Evolutionary conservation across 2,888 invertebrate species (phyloP), one percentile per base, ranked within the genome.

Genomic region (Leptopilina drosophilae): DNA sequence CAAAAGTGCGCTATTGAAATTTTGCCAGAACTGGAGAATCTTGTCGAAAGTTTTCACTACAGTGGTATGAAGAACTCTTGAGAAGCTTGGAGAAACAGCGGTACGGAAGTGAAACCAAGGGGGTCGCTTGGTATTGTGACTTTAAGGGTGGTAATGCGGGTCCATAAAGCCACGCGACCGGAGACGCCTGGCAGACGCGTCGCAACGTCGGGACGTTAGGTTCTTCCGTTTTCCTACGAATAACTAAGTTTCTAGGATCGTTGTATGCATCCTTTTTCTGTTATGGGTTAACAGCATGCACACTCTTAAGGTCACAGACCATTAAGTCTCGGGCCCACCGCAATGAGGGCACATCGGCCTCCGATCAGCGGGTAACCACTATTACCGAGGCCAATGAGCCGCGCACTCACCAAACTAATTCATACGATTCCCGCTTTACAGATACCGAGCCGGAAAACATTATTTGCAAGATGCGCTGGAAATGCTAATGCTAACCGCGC

Each of bases 351-450:
- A 86, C 85, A 85, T 81, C 87, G 83, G 84, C 86, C 83, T 81
- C 85, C 87, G 89, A 87, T 88, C 89, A 87, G 89, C 87, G 91
- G 90, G 88, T 89, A 89, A 91, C 91, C 91, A 89, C 91, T 90
- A 90, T 91, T 91, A 91, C 88, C 84, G 84, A 87, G 84, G 87
- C 90, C 90, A 91, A 91, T 91, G 91, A 91, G 88, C 90, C 90
- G 85, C 85, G 87, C 9, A 11, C 49, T 49, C 12, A 49, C 49
- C 85, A 84, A 84, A 85, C 84, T 84, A 85, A 87, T 88, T 87
- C 85, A 82, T 85, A 86, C 85, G 88, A 89, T 90, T 87, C 88
- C 85, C 84, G 79, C 82, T 83, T 83, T 88, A 89, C 84, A 81
- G 88, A 89, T 84, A 81, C 83, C 79, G 78, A 84, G 81, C 64